phyloP scores from a whole-genome alignment of 2,888 invertebrate genomes.

The Linnaemya vulpina region DNA sequence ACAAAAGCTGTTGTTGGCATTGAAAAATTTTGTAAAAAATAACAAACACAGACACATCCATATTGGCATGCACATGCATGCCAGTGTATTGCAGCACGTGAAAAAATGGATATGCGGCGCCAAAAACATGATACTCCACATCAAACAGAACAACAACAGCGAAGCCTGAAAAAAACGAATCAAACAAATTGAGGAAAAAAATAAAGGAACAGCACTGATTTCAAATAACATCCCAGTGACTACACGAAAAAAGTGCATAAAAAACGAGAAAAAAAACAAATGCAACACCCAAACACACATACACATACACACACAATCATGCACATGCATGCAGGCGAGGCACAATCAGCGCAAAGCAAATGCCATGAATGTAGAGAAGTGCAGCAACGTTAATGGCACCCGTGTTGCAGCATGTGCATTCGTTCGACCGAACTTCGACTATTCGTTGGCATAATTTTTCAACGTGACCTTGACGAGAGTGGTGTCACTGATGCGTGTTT shows the following conservation, averaged over 20 bases:
- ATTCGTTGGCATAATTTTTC: conserved; percentile 72
- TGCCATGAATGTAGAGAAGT: conserved; percentile 55
- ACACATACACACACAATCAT: conserved; percentile 1
- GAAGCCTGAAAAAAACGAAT: background rate
- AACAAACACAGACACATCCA: too few species aligned
- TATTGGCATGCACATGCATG: background rate
- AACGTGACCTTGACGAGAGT: conserved; percentile 72
- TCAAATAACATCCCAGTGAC: conserved; percentile 62
- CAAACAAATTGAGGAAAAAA: conserved; percentile 38
- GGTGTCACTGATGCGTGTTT: conserved; percentile 72
- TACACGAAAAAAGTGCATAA: conserved; percentile 40
- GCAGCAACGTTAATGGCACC: conserved; percentile 67
- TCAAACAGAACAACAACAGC: conserved; percentile 38
- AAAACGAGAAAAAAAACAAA: conserved; percentile 38
- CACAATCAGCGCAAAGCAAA: conserved; percentile 40
- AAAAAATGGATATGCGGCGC: conserved; percentile 69
- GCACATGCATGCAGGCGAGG: background rate
- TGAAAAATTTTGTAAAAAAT: conserved; percentile 62
- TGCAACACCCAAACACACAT: background rate
- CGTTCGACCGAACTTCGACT: conserved; percentile 63
- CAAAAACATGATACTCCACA: conserved; percentile 69
- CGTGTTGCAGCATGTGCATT: conserved; percentile 69
- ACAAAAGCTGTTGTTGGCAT: conserved; percentile 60
- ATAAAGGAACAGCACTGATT: conserved; percentile 56
- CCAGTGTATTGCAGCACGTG: conserved; percentile 67